phyloP scores from a whole-genome alignment of 2,888 invertebrate species.

The Phyllotreta striolata region DNA sequence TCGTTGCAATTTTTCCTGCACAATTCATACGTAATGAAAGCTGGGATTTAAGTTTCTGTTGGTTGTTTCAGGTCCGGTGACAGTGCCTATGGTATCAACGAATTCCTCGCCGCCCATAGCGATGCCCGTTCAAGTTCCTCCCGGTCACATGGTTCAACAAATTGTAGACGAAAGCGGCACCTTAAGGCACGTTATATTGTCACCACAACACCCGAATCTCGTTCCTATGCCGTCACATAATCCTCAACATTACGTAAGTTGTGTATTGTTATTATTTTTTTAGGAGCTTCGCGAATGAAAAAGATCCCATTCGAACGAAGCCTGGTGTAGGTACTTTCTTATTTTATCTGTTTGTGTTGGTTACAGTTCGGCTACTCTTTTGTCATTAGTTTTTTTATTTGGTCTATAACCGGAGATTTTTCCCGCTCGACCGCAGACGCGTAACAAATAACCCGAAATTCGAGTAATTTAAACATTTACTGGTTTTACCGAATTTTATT shows the following conservation, averaged over 20 bases:
- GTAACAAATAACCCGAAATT: too few relatives aligned
- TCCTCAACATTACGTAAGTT: slow-evolving; percentile 73
- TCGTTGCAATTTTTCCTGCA: too few relatives aligned
- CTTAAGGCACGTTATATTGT: slow-evolving; percentile 88
- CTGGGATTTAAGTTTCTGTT: too few relatives aligned
- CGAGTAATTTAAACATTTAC: too few relatives aligned
- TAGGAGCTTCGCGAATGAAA: too few relatives aligned
- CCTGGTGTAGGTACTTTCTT: too few relatives aligned
- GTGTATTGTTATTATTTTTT: slow-evolving; percentile 19
- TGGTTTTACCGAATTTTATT: too few relatives aligned
- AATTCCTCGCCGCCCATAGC: slow-evolving; percentile 79
- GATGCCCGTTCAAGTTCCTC: slow-evolving; percentile 91
- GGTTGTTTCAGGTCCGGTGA: slow-evolving; percentile 75
- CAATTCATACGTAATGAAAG: too few relatives aligned
- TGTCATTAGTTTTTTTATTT: too few relatives aligned
- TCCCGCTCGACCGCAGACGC: too few relatives aligned
- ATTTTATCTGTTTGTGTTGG: not conserved
- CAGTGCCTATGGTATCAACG: slow-evolving; percentile 86
- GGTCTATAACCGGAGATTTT: too few relatives aligned
- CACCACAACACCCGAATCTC: slow-evolving; percentile 71
- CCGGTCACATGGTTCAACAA: slow-evolving; percentile 90
- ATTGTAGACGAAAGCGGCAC: slow-evolving; percentile 91
- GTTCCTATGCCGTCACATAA: slow-evolving; percentile 67
- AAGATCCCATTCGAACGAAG: too few relatives aligned
- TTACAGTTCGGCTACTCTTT: not conserved